Evolutionary conservation across 2,888 invertebrate genomes (phyloP), one percentile per base, ranked within the genome.

Genomic region (Cheilosia pagana): DNA sequence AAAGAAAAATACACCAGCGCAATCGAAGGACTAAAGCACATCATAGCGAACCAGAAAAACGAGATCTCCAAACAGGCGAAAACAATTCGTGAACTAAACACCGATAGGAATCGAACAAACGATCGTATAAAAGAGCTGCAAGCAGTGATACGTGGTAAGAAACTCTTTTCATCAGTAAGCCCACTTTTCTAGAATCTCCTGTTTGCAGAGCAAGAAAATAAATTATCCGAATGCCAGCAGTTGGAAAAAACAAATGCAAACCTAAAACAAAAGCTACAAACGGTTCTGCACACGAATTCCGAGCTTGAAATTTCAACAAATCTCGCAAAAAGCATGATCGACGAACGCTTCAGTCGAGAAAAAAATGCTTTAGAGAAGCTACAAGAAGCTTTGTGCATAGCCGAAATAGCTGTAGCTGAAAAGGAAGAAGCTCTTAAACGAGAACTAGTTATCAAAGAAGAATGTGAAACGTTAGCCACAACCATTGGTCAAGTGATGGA

Each of bases 341-440:
- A 91, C 4, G 91, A 90, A 68, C 87, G 93, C 41, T 89, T 91
- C 14, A 89, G 89, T 8, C 93, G 93, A 53, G 93, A 94, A 82
- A 89, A 89, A 19, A 92, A 92, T 79, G 93, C 93, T 2, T 92
- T 93, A 87, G 88, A 88, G 7, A 94, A 94, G 89, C 93, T 94
- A 2, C 92, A 92, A 6, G 94, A 95, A 89, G 94, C 94, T 1
- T 88, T 94, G 35, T 90, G 92, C 41, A 87, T 94, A 0, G 93
- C 93, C 28, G 94, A 94, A 87, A 87, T 88, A 2, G 94, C 94
- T 0, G 92, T 94, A 3, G 90, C 90, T n/a, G 94, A 94, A 87
- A 94, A 94, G 88, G 93, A 93, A 76, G 91, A 92, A 2, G 93
- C 93, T 4, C 87, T 94, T 7, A 90, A 91, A 79, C 91, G 93